Base-by-base conservation (phyloP, 2,113 vertebrate species). In the Ptychochromis oligacanthus region DNA sequence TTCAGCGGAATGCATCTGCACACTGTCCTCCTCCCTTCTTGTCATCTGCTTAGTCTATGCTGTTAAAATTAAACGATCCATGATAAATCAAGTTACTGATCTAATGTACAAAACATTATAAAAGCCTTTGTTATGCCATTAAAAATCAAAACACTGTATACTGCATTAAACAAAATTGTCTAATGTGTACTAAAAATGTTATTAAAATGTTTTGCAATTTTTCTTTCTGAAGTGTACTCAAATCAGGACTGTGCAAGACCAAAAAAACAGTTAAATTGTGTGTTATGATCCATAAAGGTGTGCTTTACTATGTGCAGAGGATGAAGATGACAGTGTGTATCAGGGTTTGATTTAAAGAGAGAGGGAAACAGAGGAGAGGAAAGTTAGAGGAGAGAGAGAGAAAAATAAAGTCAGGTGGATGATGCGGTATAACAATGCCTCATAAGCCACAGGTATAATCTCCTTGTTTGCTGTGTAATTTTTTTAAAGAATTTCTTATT, bases 21-120 rank as follows among this genome's bases (percentile, higher is more conserved):
- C 14, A 52, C 38, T 17, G 38, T 76, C 24, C 13, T 54, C 64
- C 81, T 85, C 74, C 81, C 65, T 26, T 75, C 18, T 38, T 18
- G 38, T 65, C 58, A 28, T 81, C 83, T 75, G 26, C n/a, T 58
- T 3, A 60, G 36, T 72, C 9, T 40, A 79, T n/a, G 20, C 64
- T 79, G 60, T 22, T 4, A 40, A 61, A 56, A 43, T 6, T 36
- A 31, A 79, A 75, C 10, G 1, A 7, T 7, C 28, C 40, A 43
- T 79, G 31, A 77, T 7, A 57, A 75, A 60, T 10, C 46, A 70
- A 2, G 7, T 26, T 22, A 7, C 1, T 75, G 46, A 54, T 72
- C 26, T 34, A 72, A 72, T 72, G 46, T 14, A 54, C 17, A 54
- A 72, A 52, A 72, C 46, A 72, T 54, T 72, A n/a, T 54, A 72